These are phyloP conservation scores for Tokudaia tokunoshimensis DNA, from an alignment of 2,797 vertebrate genomes.

Conservation along the genomic window DNA sequence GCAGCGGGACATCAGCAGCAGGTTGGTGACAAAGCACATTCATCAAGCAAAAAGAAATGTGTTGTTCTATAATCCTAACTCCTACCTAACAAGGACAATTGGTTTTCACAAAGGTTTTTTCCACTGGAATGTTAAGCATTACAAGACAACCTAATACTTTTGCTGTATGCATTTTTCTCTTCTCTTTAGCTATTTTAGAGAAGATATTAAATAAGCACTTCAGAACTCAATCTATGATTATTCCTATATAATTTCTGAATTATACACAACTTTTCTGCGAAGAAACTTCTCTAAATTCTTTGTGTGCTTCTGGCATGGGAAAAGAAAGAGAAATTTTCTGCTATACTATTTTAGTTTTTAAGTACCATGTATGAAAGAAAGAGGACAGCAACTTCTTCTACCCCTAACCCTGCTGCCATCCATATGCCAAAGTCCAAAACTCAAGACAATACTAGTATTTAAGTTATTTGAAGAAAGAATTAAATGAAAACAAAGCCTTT, in stretches of 20 bases:
- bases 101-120: neutral
- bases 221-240: neutral
- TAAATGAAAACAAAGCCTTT: neutral
- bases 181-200: constrained; percentile 12
- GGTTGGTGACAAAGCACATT: neutral
- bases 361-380: neutral
- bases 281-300: neutral
- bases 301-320: neutral
- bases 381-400: neutral
- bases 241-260: neutral
- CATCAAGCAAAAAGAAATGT: neutral
- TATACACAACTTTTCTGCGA: neutral
- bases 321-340: neutral
- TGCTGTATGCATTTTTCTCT: neutral
- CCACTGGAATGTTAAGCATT: neutral
- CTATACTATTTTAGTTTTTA: neutral
- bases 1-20: neutral
- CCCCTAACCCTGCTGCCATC: neutral
- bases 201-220: neutral
- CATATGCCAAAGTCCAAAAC: neutral
- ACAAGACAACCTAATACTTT: constrained; percentile 22
- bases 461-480: neutral
- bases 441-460: neutral
- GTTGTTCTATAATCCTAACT: neutral
- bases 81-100: neutral